Evolutionary conservation across 2,797 vertebrate species (phyloP), one percentile per base, ranked within the genome.

Genomic region (Notamacropus eugenii): DNA sequence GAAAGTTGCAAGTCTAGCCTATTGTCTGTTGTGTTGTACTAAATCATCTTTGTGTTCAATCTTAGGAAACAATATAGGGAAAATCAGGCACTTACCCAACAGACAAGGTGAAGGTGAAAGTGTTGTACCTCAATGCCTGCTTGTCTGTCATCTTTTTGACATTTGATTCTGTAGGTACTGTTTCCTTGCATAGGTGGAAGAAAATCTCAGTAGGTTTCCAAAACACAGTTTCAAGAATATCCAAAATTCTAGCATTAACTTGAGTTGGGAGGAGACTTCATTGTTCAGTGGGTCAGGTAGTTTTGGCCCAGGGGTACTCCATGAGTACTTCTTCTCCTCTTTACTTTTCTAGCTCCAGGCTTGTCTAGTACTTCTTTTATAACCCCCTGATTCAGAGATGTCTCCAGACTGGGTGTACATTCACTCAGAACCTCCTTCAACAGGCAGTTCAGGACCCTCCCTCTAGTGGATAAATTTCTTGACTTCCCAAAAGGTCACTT

Each of bases 381-480:
- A 54, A 12, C 24, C 4, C 28, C 4, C 4, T 34, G 31, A n/a
- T n/a, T 34, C 34, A n/a, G 62, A 67, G 13, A 67, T 8, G 24
- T 67, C 62, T n/a, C 62, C 34, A 67, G 34, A 14, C 31, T 67
- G 34, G 62, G 14, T 14, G 3, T 34, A 67, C 31, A 62, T 34
- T 62, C 59, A 67, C 34, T 67, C 62, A 34, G 29, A 34, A 62
- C 13, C 12, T 62, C 52, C 93, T 95, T 95, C 90, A 90, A 67
- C 58, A 62, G 31, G 55, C 95, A 96, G 95, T 46, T n/a, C 54
- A 82, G 92, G 11, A 59, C 11, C 11, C 58, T 31, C 13, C 3
- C 12, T 67, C 34, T 67, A 22, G 34, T 74, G 67, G 34, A 16
- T 74, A 28, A 74, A 67, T 67, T 67, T 67, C 62, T 67, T 34